Evolutionary conservation across 1,140 invertebrate genomes (phyloP).

Genomic region (Phymastichus coffea): DNA sequence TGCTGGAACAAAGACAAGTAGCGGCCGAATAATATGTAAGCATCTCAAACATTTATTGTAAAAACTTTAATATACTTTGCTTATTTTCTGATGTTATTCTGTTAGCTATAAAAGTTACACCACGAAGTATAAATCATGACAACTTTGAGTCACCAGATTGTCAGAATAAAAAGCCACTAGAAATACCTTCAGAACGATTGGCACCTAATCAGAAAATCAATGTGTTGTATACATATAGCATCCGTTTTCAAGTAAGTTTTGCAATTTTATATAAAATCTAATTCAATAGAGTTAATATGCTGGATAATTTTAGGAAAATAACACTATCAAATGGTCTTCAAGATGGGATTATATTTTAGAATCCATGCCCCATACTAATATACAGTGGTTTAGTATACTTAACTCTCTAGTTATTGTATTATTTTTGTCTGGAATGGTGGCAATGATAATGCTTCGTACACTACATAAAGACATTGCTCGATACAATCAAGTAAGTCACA

Average conservation of each 20-base stretch:
- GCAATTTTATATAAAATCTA: background rate
- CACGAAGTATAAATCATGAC: slow-evolving; percentile 76
- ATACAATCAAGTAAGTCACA: slow-evolving; percentile 82
- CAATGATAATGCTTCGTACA: slow-evolving; percentile 97
- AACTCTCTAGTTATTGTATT: slow-evolving; percentile 88
- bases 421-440: slow-evolving; percentile 96
- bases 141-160: slow-evolving; percentile 58
- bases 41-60: background rate
- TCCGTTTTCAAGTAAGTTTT: slow-evolving; percentile 71
- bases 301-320: slow-evolving; percentile 62
- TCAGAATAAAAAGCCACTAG: slow-evolving; percentile 61
- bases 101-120: slow-evolving; percentile 71
- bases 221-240: slow-evolving; percentile 86
- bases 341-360: slow-evolving; percentile 99
- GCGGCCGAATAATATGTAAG: slow-evolving; percentile 86
- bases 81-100: slow-evolving; percentile 12
- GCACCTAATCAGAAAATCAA: slow-evolving; percentile 60
- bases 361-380: slow-evolving; percentile 97
- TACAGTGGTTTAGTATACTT: slow-evolving; percentile 97
- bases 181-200: slow-evolving; percentile 64
- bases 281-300: no score
- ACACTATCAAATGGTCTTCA: slow-evolving; percentile 95
- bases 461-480: slow-evolving; percentile 98
- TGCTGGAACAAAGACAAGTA: slow-evolving; percentile 69
- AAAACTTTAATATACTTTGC: background rate